These are phyloP conservation scores for Eptesicus fuscus DNA, from an alignment of 2,113 vertebrate species.

Conservation along the genomic window DNA sequence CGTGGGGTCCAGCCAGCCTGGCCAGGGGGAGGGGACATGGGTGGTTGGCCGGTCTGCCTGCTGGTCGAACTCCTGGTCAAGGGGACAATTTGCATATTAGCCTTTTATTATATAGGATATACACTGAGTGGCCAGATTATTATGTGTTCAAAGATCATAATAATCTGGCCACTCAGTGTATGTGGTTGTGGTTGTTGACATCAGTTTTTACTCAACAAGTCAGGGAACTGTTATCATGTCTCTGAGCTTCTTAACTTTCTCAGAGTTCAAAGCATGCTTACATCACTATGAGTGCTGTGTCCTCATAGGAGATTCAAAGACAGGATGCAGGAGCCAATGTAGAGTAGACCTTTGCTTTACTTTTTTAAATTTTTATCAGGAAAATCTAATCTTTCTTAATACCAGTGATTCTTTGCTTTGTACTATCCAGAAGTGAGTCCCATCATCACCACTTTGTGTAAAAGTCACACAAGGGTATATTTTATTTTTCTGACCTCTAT, in stretches of 20 bases:
- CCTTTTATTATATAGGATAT: too few relatives aligned
- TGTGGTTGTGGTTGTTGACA: too few relatives aligned
- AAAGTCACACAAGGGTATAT: not conserved
- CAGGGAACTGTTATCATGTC: not conserved
- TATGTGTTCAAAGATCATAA: too few relatives aligned
- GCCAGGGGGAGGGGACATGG: too few relatives aligned
- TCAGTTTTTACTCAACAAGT: not conserved
- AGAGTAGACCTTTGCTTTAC: not conserved
- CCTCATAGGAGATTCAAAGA: not conserved
- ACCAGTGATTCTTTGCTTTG: not conserved
- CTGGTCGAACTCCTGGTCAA: too few relatives aligned
- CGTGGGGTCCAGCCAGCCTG: too few relatives aligned
- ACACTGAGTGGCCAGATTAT: too few relatives aligned
- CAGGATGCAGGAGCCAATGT: not conserved
- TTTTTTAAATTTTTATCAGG: not conserved
- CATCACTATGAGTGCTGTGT: too few relatives aligned
- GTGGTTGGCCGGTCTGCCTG: too few relatives aligned
- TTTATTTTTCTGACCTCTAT: not conserved
- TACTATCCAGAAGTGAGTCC: not conserved
- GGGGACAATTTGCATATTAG: too few relatives aligned
- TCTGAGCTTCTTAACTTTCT: not conserved
- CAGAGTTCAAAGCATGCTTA: not conserved
- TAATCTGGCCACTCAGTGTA: too few relatives aligned
- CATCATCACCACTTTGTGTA: rapidly evolving
- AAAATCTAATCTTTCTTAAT: not conserved